Percentiles rank a stretch among this genome's conserved stretches.
These are phyloP conservation scores for Paratilapia polleni DNA, from an alignment of 2,113 vertebrate genomes.

Conservation along the genomic window DNA sequence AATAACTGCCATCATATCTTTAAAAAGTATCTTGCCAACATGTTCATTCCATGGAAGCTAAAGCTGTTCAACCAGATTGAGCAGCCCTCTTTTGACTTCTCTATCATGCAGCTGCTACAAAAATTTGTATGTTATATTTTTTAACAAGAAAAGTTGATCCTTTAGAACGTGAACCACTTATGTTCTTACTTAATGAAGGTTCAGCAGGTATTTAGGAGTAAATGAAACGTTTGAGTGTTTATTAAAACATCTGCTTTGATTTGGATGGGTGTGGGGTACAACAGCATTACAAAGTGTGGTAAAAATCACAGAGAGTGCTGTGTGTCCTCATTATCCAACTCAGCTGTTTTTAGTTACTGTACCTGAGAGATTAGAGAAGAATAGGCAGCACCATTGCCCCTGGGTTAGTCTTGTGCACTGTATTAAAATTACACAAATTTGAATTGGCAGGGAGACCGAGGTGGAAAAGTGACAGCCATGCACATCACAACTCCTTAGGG, in stretches of 20 bases:
- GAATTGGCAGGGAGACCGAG: constrained; percentile 31
- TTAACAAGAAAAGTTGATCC: not conserved
- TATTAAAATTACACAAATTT: constrained; percentile 36
- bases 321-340: constrained; percentile 24
- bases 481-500: constrained; percentile 12
- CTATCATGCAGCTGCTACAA: not conserved
- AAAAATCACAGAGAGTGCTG: not conserved
- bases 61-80: constrained; percentile 33
- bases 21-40: not conserved
- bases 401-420: constrained; percentile 6
- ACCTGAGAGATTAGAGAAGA: constrained; percentile 30
- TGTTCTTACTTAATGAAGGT: not conserved
- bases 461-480: constrained; percentile 28
- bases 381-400: not conserved
- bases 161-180: not conserved
- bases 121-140: not conserved
- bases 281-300: not conserved
- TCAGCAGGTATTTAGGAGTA: not conserved
- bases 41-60: not conserved
- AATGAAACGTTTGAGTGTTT: not conserved
- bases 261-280: not conserved
- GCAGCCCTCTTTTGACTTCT: not conserved
- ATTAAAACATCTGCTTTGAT: too few relatives aligned
- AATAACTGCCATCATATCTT: not conserved
- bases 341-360: not conserved